Percentiles rank a stretch among this genome's conserved stretches.
These are phyloP conservation scores for Dasypus novemcinctus DNA, from an alignment of 2,113 vertebrate genomes.

Conservation along the genomic window DNA sequence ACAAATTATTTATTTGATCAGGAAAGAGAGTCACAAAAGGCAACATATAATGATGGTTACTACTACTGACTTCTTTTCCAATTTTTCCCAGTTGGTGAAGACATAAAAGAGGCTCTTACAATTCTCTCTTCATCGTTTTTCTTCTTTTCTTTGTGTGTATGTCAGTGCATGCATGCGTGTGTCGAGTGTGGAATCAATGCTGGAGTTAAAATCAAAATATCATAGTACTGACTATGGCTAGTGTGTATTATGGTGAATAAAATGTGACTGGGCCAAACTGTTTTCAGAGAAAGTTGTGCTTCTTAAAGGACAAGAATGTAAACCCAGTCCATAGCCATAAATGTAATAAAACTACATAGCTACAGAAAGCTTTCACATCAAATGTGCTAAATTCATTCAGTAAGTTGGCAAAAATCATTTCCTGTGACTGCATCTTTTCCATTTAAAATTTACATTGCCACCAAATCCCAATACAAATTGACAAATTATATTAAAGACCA, in stretches of 20 bases:
- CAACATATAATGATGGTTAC: constrained; percentile 82
- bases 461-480: constrained; percentile 43
- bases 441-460: constrained; percentile 13
- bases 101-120: constrained; percentile 80
- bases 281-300: constrained; percentile 50
- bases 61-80: constrained; percentile 73
- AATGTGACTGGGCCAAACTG: constrained; percentile 17
- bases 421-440: constrained; percentile 14
- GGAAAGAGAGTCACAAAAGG: constrained; percentile 78
- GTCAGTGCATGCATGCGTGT: not conserved
- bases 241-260: constrained; percentile 35
- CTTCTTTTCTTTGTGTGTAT: constrained; percentile 30
- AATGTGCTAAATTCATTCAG: not conserved
- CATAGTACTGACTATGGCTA: constrained; percentile 46
- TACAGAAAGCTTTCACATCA: not conserved
- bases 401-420: constrained; percentile 42
- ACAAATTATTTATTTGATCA: constrained; percentile 89
- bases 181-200: constrained; percentile 62
- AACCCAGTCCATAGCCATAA: not conserved
- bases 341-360: constrained; percentile 51
- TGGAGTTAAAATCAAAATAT: constrained; percentile 76
- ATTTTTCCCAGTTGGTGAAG: constrained; percentile 77
- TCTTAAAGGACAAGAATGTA: constrained; percentile 23
- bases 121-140: constrained; percentile 67
- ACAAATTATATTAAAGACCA: constrained; percentile 39